Percentiles rank a stretch among this genome's conserved stretches.
Conservation (phyloP, 2,797 vertebrate species). For the Lemur catta region DNA sequence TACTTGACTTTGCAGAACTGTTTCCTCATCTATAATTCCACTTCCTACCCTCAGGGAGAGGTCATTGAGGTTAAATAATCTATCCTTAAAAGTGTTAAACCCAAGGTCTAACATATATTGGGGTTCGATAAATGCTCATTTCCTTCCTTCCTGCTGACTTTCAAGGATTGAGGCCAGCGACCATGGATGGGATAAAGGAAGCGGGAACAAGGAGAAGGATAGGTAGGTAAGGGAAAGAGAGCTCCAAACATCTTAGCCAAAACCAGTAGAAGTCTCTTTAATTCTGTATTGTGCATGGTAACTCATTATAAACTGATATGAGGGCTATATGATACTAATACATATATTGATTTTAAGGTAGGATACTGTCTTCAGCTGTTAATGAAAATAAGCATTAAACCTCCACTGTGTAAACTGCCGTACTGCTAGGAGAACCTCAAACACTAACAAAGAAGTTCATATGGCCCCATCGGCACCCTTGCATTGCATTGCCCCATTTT, state of each 20-base stretch:
- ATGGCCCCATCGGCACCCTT: too few species aligned
- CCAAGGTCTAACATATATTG: background rate
- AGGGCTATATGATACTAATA: background rate
- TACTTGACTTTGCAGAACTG: background rate
- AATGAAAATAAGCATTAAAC: background rate
- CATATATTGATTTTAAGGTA: background rate
- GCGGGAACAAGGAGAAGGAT: background rate
- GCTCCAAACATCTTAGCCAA: background rate
- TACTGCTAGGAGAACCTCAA: background rate
- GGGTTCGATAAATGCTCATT: background rate
- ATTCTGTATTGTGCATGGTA: background rate
- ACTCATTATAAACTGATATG: background rate
- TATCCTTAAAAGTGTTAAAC: background rate
- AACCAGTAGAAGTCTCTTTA: background rate
- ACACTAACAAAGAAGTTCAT: background rate
- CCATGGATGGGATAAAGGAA: background rate
- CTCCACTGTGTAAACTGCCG: background rate
- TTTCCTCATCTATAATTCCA: constrained; percentile 32
- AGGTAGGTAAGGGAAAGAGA: background rate
- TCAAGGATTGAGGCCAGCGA: background rate
- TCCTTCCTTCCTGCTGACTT: constrained; percentile 36
- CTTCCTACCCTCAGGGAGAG: constrained; percentile 12
- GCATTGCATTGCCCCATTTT: fast-evolving
- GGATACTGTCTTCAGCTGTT: background rate
- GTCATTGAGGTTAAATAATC: background rate